Evolutionary conservation across 2,797 vertebrate genomes (phyloP), one percentile per base, ranked within the genome.

Genomic region (Myripristis murdjan): DNA sequence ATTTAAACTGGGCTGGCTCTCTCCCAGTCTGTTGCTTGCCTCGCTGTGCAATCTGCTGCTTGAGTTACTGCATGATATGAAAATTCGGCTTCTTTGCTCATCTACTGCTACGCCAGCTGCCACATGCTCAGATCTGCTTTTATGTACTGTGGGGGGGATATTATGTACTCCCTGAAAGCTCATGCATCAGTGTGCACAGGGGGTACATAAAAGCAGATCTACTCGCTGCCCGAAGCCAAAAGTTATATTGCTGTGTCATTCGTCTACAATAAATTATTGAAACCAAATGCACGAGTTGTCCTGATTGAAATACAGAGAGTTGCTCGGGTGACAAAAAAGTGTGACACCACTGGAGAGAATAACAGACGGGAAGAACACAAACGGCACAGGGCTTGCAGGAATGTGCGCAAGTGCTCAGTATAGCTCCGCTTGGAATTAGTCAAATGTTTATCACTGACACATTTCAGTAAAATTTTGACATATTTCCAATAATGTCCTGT

Each of bases 81-180:
- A 83, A 81, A 76, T 77, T 81, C 55, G 84, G 73, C 82, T 73
- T 82, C 71, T 85, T 74, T 74, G 86, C 78, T 87, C 70, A 73
- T 87, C 71, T 43, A 24, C 68, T 57, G 24, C 60, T 53, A 28
- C 56, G 48, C 56, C 60, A 53, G 72, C 79, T 77, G 73, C 77
- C 73, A 73, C 84, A 82, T 77, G 65, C 69, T 88, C 74, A 83
- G 77, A 81, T 71, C 75, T 77, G 72, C 65, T 86, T 88, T 91
- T 85, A 88, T 81, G 83, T 77, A 65, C 74, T 82, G 72, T 71
- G 53, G 73, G 39, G 0, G 55, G 59, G 46, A 74, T 76, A 64
- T 74, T 58, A 73, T 78, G 47, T 57, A 66, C 58, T 63, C 67
- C 55, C 66, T 48, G 37, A 48, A 26, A 78, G 72, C 69, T 70